These are phyloP conservation scores for Parasteatoda tepidariorum DNA, from an alignment of 1,140 invertebrate species.

Conservation along the genomic window DNA sequence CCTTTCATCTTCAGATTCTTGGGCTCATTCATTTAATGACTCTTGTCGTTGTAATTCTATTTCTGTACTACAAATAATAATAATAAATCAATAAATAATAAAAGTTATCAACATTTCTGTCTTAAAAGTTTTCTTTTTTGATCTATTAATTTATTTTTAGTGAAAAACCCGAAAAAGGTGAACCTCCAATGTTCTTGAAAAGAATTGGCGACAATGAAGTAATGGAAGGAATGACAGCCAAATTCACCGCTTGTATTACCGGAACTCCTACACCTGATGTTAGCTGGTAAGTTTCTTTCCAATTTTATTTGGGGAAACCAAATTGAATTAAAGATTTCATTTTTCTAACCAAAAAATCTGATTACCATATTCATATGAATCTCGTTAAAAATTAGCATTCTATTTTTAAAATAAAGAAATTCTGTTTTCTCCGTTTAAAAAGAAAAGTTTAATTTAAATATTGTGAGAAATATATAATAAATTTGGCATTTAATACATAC, in stretches of 20 bases:
- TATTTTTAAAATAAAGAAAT: too few relatives aligned
- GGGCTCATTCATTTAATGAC: too few relatives aligned
- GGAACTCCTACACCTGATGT: constrained; percentile 88
- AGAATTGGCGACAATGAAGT: constrained; percentile 89
- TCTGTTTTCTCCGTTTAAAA: too few relatives aligned
- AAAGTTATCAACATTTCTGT: too few relatives aligned
- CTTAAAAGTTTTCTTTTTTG: too few relatives aligned
- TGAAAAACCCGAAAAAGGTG: constrained; percentile 79
- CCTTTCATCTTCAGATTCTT: too few relatives aligned
- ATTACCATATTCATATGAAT: background rate
- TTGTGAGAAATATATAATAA: too few relatives aligned
- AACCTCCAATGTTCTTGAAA: constrained; percentile 88
- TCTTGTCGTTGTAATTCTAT: too few relatives aligned
- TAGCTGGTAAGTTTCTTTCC: constrained; percentile 75
- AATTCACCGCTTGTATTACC: constrained; percentile 88
- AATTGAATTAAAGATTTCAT: background rate
- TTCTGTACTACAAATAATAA: too few relatives aligned
- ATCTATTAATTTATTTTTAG: constrained; percentile 69
- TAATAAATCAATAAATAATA: too few relatives aligned
- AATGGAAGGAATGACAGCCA: constrained; percentile 87
- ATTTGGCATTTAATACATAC: too few relatives aligned
- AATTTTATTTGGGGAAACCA: background rate
- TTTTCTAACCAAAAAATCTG: background rate
- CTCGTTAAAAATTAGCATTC: background rate
- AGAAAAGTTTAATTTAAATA: too few relatives aligned